Evolutionary conservation across 37 sponge, comb jelly and placozoan species (phyloP), one percentile per base, ranked within the genome.

Genomic region (Theonella swinhoei): DNA sequence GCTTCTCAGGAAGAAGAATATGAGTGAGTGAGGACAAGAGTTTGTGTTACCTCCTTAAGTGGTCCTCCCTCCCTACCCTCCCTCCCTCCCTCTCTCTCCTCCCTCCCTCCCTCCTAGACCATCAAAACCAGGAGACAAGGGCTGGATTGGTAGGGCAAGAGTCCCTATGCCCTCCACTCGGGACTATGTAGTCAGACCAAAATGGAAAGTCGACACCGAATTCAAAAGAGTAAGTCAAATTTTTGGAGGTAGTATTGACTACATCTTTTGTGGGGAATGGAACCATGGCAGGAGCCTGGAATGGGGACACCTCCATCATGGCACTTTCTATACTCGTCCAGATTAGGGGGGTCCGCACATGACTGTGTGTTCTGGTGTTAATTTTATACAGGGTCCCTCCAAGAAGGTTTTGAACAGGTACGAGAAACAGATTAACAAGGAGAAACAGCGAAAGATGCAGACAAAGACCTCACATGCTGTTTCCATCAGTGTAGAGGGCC

Each of bases 131-230:
- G 99, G 99, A 3, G 99, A 98, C 61, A 89, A 90, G 70, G 97
- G 97, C n/a, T 98, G 93, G 88, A 68, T 95, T 1, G 88, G 92
- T 36, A 74, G 99, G 28, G 99, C 99, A 11, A 75, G 99, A 0
- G 99, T 98, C 4, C 99, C 99, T 20, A 77, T 88, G 82, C 97
- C 99, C 22, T 98, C 99, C 76, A 92, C 90, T 75, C 91, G 83
- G 33, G 99, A 96, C 77, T 98, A 98, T 70, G 91, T 98, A 4
- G 91, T 92, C 22, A 74, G 99, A 68, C 99, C 99, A 11, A 89
- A 94, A 70, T 96, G 91, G 88, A 96, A 92, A 33, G 79, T 92
- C 1, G 91, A 96, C 38, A 77, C 78, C 3, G 92, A 95, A 32
- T 77, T 76, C 34, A 62, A 42, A 14, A 84, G 88, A 75, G 81